Evolutionary conservation across 2,797 vertebrate species (phyloP).

Genomic region (Eptatretus atami): DNA sequence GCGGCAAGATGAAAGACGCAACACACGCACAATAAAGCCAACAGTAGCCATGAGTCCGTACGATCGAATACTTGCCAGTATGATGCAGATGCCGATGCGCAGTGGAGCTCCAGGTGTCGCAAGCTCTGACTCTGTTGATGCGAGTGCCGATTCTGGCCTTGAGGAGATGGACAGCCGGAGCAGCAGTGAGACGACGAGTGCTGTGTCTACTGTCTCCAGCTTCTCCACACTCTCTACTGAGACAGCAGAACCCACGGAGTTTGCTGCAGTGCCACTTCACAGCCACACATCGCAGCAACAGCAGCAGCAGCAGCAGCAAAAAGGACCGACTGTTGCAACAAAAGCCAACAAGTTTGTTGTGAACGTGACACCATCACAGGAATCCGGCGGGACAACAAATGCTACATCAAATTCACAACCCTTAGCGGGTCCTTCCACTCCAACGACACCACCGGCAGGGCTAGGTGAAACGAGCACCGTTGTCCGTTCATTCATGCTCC

Average conservation of each 20-base stretch:
- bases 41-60: background rate
- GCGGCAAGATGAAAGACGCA: background rate
- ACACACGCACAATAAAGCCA: slow-evolving; percentile 1
- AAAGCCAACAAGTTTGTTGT: slow-evolving; percentile 61
- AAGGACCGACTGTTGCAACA: slow-evolving; percentile 85
- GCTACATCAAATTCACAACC: slow-evolving; percentile 43
- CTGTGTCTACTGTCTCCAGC: slow-evolving; percentile 63
- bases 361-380: slow-evolving; percentile 52
- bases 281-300: slow-evolving; percentile 51
- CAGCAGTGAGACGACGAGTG: slow-evolving; percentile 84
- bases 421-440: slow-evolving; percentile 32
- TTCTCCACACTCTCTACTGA: slow-evolving; percentile 82
- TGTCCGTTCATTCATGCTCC: slow-evolving; percentile 30
- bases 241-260: slow-evolving; percentile 49
- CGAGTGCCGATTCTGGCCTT: slow-evolving; percentile 50
- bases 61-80: slow-evolving; percentile 15
- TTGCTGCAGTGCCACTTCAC: slow-evolving; percentile 23
- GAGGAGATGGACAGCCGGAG: slow-evolving; percentile 69
- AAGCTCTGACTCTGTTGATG: slow-evolving; percentile 28
- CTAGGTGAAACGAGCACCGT: slow-evolving; percentile 20
- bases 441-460: slow-evolving; percentile 28
- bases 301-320: slow-evolving; percentile 58
- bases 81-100: slow-evolving; percentile 22
- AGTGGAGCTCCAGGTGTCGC: slow-evolving; percentile 52
- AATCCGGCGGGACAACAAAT: slow-evolving; percentile 48